phyloP scores from a whole-genome alignment of 2,888 invertebrate species.

The Dione vanillae region DNA sequence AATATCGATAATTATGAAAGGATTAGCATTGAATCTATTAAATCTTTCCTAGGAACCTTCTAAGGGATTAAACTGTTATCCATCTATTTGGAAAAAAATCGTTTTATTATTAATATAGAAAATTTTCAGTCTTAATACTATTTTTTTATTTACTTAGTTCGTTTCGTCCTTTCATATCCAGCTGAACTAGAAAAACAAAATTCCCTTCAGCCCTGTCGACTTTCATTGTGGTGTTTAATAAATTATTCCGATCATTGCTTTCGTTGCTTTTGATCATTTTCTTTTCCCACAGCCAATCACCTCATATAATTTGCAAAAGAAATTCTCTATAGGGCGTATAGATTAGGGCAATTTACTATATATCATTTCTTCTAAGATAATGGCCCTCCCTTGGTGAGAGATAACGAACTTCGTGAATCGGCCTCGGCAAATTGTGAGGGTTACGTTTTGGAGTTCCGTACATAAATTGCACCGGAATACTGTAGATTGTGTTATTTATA shows the following conservation, averaged over 20 bases:
- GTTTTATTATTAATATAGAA: no score
- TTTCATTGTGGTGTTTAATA: conserved; percentile 2
- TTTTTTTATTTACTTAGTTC: no score
- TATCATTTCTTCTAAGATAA: conserved; percentile 74
- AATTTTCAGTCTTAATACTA: no score
- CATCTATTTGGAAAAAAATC: no score
- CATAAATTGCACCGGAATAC: not conserved
- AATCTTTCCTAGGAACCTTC: no score
- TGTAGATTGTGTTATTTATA: not conserved
- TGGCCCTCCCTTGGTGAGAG: conserved; percentile 65
- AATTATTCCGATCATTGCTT: conserved; percentile 20
- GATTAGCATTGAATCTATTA: no score
- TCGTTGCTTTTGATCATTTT: conserved; percentile 24
- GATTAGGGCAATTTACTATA: conserved; percentile 72
- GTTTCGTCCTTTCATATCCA: not conserved
- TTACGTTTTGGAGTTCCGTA: conserved; percentile 32
- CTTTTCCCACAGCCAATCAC: conserved; percentile 30
- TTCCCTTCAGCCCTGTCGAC: not conserved
- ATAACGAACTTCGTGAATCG: conserved; percentile 70
- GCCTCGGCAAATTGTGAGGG: conserved; percentile 46
- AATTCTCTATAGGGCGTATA: conserved; percentile 44
- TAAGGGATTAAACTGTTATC: no score
- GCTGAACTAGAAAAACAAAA: not conserved
- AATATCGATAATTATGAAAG: no score
- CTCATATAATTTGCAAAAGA: conserved; percentile 30